Base-by-base conservation (phyloP, 2,888 invertebrate genomes). In the Trissolcus japonicus region DNA sequence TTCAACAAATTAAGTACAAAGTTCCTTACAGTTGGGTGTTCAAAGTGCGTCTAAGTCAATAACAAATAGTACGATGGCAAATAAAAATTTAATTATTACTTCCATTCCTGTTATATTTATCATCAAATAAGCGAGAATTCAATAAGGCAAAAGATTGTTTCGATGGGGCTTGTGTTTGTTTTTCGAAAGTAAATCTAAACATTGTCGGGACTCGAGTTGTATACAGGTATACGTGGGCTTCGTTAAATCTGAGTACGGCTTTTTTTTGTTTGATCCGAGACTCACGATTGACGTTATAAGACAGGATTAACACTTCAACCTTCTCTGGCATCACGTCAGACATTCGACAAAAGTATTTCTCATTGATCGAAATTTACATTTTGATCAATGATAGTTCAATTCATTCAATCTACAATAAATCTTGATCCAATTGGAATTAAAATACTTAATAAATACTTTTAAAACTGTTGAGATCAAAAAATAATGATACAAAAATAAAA, bases 141-240 rank as follows among this genome's bases (percentile, higher is more conserved):
- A 19, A 51, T 19, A 19, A 51, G 19, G 19, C 9, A 17, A 51
- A 19, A 51, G 51, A 51, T 51, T 14, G 19, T 6, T 19, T 51
- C 19, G 51, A 11, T 16, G 51, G 17, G 51, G 17, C 19, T 17
- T 21, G 4, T 19, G 51, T 51, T 51, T 51, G 19, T 17, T 51
- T 51, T 51, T 19, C 11, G 35, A 51, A 19, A 51, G 51, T 51
- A 19, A 51, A 51, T 51, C 51, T 51, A 51, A 51, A 51, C 51
- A 51, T 16, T 51, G 19, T 17, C 51, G 51, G 7, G 35, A 35
- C 35, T n/a, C 0, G 35, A 35, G 9, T 35, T 35, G 35, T 35
- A 11, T 35, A 35, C 35, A 35, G 35, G 35, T 35, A 35, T 51
- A 51, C 6, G 51, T 13, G 16, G 19, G 19, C 16, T 51, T 51